Base-by-base conservation (phyloP, 2,888 invertebrate genomes). In the Tupiocoris notatus region DNA sequence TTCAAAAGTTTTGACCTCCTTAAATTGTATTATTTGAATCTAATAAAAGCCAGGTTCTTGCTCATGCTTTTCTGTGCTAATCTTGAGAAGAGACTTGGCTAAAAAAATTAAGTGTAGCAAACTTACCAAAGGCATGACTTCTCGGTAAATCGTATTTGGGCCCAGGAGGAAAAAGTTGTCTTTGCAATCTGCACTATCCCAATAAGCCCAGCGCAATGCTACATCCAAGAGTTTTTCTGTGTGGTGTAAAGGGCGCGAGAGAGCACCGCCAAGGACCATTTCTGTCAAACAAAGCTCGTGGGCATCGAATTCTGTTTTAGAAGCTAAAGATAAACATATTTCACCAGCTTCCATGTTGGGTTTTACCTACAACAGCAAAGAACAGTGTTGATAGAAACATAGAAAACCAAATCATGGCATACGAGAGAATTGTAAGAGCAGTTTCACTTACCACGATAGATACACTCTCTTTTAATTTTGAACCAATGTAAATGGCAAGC, bases 151-250 rank as follows among this genome's bases (percentile, higher is more conserved):
- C 3, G 81, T 82, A 76, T 84, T 84, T 22, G 83, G 83, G 78
- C 86, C 88, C 9, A 95, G 85, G 18, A 93, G 86, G 57, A 95
- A 86, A 83, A 91, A 90, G 83, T 94, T 95, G 81, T 92, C 89
- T 83, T 91, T 92, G 54, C 94, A 87, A 83, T 95, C 94, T n/a
- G 89, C 88, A 77, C 92, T 90, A 68, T 93, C 91, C 95, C 96
- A 96, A 82, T 92, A 91, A 0, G 93, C 90, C 96, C 96, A 96
- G 70, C 91, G 88, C 0, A 92, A 85, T 0, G 92, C 91, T 0
- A 89, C 79, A 39, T 81, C 81, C 65, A 85, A 82, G 24, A 86
- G 89, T 68, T 89, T 88, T 82, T 93, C 93, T 68, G 89, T 87
- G 80, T 91, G 89, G 83, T 95, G 94, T 0, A 96, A 86, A 0